Percentiles rank a stretch among this genome's conserved stretches.
Conservation (phyloP, 2,888 invertebrate species). For the Blastobasis adustella region DNA sequence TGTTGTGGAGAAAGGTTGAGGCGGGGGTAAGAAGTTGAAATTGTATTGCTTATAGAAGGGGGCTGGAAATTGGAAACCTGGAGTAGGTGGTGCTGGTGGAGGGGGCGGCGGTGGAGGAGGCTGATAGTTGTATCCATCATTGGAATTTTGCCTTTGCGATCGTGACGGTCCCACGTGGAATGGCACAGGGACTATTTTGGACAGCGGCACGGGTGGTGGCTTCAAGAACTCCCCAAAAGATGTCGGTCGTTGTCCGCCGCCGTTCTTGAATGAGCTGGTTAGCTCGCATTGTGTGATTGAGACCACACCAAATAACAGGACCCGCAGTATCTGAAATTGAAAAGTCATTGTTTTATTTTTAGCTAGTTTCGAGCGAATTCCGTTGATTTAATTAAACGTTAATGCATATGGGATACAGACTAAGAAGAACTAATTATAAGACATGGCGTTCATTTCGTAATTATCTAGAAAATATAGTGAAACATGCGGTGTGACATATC, state of each 20-base stretch:
- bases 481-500: constrained; percentile 56
- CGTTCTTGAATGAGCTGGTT: constrained; percentile 27
- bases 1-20: constrained; percentile 57
- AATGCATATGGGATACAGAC: constrained; percentile 3
- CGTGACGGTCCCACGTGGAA: constrained; percentile 49
- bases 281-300: constrained; percentile 44
- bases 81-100: constrained; percentile 22
- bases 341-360: constrained; percentile 5
- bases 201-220: constrained; percentile 60
- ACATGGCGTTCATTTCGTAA: constrained; percentile 36
- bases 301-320: constrained; percentile 41
- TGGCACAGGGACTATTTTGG: constrained; percentile 51
- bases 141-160: constrained; percentile 47
- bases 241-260: constrained; percentile 36
- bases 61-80: constrained; percentile 59
- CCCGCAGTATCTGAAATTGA: constrained; percentile 50
- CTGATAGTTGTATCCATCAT: constrained; percentile 48
- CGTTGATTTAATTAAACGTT: too few species aligned
- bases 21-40: constrained; percentile 62
- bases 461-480: constrained; percentile 65
- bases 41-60: constrained; percentile 66
- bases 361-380: too few species aligned
- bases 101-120: constrained; percentile 38
- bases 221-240: constrained; percentile 54
- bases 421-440: constrained; percentile 7